These are phyloP conservation scores for Pagetopsis macropterus DNA, from an alignment of 2,797 vertebrate species.

Conservation along the genomic window DNA sequence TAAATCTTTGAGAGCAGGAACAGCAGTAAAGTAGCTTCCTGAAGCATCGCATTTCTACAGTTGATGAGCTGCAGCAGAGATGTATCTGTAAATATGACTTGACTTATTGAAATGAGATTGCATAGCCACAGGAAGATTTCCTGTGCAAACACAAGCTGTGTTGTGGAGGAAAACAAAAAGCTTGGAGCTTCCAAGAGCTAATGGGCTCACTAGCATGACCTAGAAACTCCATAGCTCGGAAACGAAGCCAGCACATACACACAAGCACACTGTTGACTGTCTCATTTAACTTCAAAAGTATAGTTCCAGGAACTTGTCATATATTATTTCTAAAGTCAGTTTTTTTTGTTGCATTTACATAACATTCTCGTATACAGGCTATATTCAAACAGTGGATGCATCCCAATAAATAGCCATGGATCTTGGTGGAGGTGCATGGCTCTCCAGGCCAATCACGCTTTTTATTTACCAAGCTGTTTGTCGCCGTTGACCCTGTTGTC, in stretches of 20 bases:
- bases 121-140: conserved; percentile 70
- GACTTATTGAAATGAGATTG: conserved; percentile 75
- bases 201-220: conserved; percentile 75
- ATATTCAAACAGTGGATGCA: neutral
- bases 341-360: conserved; percentile 4
- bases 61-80: conserved; percentile 71
- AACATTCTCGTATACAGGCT: conserved; percentile 17
- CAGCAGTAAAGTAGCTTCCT: conserved; percentile 58
- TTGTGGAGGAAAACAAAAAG: conserved; percentile 31
- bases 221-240: conserved; percentile 67
- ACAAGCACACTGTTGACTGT: conserved; percentile 36
- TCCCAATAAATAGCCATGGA: neutral
- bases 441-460: no score
- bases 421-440: neutral
- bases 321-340: neutral
- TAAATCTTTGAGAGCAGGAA: conserved; percentile 62
- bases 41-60: conserved; percentile 51
- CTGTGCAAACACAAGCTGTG: conserved; percentile 74
- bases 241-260: conserved; percentile 26
- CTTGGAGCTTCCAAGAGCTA: conserved; percentile 64
- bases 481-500: no score
- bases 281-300: conserved; percentile 51
- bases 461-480: no score
- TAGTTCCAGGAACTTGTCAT: conserved; percentile 42
- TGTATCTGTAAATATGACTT: conserved; percentile 76